A percentile compares a stretch with the other conserved stretches of the same genome.
These are phyloP conservation scores for Ibycter americanus DNA, from an alignment of 2,797 vertebrate genomes.

Conservation along the genomic window DNA sequence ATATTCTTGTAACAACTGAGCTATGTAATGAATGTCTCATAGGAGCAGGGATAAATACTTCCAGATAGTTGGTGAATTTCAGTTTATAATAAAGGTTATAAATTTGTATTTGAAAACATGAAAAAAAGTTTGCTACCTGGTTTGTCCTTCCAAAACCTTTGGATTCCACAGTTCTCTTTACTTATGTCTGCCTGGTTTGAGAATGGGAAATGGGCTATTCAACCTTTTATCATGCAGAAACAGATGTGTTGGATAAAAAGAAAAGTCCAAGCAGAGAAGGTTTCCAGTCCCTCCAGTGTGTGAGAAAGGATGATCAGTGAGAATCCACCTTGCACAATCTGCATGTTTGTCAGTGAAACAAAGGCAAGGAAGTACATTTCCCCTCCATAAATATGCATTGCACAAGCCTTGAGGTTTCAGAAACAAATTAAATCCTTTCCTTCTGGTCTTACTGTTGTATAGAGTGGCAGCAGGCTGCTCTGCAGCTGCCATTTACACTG, in stretches of 20 bases:
- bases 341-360: background rate
- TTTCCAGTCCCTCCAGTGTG: background rate
- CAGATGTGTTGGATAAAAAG: background rate
- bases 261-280: background rate
- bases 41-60: background rate
- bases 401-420: background rate
- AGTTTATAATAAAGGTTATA: background rate
- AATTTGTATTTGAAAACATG: background rate
- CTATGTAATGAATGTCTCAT: background rate
- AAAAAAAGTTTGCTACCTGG: background rate
- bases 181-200: background rate
- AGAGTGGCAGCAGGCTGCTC: background rate
- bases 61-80: background rate
- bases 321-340: background rate
- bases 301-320: background rate
- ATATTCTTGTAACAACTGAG: background rate
- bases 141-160: background rate
- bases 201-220: background rate
- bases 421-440: background rate
- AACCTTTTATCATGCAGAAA: background rate
- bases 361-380: background rate
- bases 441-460: background rate
- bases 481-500: background rate
- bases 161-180: background rate
- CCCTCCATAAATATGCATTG: background rate